Conservation (phyloP, 2,888 invertebrate species). For the Cephalotes varians region DNA sequence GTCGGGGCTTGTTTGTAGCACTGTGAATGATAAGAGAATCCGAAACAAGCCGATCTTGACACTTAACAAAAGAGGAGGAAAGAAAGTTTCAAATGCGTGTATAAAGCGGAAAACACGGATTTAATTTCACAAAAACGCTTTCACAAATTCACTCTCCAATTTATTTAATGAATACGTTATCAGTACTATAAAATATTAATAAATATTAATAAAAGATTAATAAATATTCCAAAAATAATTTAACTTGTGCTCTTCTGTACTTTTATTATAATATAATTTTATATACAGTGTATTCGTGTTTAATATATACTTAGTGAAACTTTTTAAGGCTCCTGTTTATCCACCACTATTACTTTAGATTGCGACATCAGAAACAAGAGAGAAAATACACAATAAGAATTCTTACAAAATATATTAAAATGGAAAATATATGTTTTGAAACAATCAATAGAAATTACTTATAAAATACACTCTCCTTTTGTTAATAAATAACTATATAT, state of each 20-base stretch:
- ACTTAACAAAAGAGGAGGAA: constrained; percentile 5
- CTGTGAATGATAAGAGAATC: constrained; percentile 8
- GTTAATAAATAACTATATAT: too few species aligned
- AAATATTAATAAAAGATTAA: too few species aligned
- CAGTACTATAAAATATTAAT: neutral
- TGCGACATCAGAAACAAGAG: too few species aligned
- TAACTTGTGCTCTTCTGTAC: too few species aligned
- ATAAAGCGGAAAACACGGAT: neutral
- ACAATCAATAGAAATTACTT: too few species aligned
- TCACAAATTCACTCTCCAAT: neutral
- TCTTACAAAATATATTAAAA: too few species aligned
- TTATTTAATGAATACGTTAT: neutral
- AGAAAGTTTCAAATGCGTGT: neutral
- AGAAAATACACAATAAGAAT: too few species aligned
- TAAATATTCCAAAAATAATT: neutral
- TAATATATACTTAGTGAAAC: neutral
- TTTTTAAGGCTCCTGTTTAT: too few species aligned
- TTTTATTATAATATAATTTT: neutral
- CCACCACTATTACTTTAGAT: too few species aligned
- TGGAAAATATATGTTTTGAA: too few species aligned
- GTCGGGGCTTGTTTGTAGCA: constrained; percentile 8
- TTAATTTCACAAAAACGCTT: neutral
- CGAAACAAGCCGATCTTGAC: constrained; percentile 21
- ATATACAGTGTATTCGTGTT: neutral
- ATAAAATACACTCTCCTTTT: too few species aligned